A percentile compares a stretch with the other conserved stretches of the same genome.
Evolutionary conservation across 1,140 invertebrate genomes (phyloP).

Genomic region (Tetraneura akinire): DNA sequence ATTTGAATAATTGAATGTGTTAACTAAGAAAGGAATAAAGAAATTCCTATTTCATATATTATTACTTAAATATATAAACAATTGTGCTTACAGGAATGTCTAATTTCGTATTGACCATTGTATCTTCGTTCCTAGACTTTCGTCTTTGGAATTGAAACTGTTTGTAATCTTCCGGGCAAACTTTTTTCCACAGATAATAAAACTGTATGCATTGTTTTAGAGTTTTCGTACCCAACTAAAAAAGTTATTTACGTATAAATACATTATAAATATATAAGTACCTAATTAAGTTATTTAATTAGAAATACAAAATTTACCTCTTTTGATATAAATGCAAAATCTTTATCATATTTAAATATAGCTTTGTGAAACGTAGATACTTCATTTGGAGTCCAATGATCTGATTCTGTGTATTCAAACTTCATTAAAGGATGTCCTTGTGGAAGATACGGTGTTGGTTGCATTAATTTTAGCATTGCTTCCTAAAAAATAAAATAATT

Average conservation of each 20-base stretch:
- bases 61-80: background rate
- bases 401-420: conserved; percentile 75
- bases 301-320: conserved; percentile 65
- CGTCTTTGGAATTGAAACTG: conserved; percentile 64
- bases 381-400: conserved; percentile 82
- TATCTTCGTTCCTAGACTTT: conserved; percentile 57
- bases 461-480: conserved; percentile 82
- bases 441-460: conserved; percentile 71
- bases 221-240: conserved; percentile 80
- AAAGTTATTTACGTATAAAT: background rate
- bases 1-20: background rate
- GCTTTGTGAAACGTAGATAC: conserved; percentile 86
- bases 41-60: background rate
- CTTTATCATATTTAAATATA: conserved; percentile 87
- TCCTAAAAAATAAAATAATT: conserved; percentile 60
- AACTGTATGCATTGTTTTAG: conserved; percentile 95
- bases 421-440: conserved; percentile 72
- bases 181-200: conserved; percentile 98
- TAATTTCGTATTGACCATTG: conserved; percentile 58
- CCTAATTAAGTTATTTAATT: background rate
- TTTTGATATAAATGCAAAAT: conserved; percentile 84
- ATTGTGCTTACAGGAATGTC: conserved; percentile 55
- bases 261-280: background rate
- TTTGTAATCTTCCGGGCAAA: conserved; percentile 83
- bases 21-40: conserved; percentile 20